A percentile compares a stretch with the other conserved stretches of the same genome.
Conservation (phyloP, 1,140 invertebrate species). For the Aphaenogaster ashmeadi region DNA sequence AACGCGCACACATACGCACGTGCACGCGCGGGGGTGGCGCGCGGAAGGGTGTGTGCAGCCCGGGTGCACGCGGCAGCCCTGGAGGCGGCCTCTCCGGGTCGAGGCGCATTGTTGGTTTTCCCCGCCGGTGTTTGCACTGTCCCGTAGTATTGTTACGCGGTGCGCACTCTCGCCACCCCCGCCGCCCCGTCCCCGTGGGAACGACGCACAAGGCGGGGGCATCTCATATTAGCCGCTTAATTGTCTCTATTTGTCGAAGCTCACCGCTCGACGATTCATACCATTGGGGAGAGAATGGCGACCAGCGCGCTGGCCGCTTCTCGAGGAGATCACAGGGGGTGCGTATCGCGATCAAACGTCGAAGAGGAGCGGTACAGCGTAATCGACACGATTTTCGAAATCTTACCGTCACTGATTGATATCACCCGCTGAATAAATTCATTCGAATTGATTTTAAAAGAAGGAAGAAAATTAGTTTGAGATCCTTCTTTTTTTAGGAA, state of each 20-base stretch:
- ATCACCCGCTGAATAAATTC: neutral
- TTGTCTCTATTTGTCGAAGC: slow-evolving; percentile 82
- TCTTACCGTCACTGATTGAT: neutral
- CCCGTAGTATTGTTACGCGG: slow-evolving; percentile 69
- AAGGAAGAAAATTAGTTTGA: neutral
- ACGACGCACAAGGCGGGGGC: slow-evolving; percentile 64
- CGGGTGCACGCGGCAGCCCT: slow-evolving; percentile 23
- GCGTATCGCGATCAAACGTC: neutral
- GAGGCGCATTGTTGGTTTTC: slow-evolving; percentile 79
- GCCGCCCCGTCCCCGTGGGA: slow-evolving; percentile 66
- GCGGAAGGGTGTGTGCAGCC: neutral
- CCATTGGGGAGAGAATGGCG: slow-evolving; percentile 31
- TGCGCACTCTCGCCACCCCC: slow-evolving; percentile 32
- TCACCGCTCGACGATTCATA: slow-evolving; percentile 68
- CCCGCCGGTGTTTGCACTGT: slow-evolving; percentile 73
- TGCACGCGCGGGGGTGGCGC: neutral
- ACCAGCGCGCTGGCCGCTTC: neutral
- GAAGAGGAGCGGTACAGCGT: too few relatives aligned
- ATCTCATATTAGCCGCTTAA: slow-evolving; percentile 81
- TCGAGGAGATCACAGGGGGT: neutral
- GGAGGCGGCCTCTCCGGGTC: slow-evolving; percentile 52
- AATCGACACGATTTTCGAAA: neutral
- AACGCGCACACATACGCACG: slow-evolving; percentile 39
- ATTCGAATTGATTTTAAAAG: neutral
- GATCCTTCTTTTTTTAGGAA: neutral